These are phyloP conservation scores for Nemotelus pantherinus DNA, from an alignment of 2,888 invertebrate genomes.

Conservation along the genomic window DNA sequence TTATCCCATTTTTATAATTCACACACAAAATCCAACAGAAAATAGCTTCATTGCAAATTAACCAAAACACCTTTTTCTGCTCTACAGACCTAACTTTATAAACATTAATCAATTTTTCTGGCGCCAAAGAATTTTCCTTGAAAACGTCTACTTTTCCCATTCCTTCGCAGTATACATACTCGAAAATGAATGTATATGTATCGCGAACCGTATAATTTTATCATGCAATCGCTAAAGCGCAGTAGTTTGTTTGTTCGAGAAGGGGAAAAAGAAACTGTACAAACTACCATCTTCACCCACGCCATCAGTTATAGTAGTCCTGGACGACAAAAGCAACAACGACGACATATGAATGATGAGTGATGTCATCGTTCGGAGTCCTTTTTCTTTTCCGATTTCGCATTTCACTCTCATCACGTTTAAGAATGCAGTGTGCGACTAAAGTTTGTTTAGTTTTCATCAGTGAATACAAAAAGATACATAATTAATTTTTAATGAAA, in stretches of 20 bases:
- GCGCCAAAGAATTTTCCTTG: slow-evolving; percentile 26
- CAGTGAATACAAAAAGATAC: background rate
- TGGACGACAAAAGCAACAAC: background rate
- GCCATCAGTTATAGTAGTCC: no score
- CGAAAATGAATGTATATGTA: slow-evolving; percentile 10
- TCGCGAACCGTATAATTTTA: background rate
- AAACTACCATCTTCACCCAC: background rate
- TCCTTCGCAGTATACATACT: background rate
- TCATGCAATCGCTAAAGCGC: slow-evolving; percentile 17
- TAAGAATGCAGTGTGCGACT: no score
- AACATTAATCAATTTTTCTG: slow-evolving; percentile 31
- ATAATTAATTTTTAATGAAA: slow-evolving; percentile 27
- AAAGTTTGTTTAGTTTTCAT: slow-evolving; percentile 15
- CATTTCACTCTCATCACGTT: background rate
- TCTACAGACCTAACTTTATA: no score
- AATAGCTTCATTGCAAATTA: no score
- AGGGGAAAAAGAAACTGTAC: background rate
- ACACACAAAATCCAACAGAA: no score
- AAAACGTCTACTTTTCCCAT: background rate
- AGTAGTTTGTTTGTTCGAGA: background rate
- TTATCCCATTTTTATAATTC: no score
- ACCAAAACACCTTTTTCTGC: no score
- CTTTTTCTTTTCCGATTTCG: slow-evolving; percentile 14
- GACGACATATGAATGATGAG: background rate
- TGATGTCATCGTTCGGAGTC: slow-evolving; percentile 26